Percentiles rank a stretch among this genome's conserved stretches.
Evolutionary conservation across 2,888 invertebrate genomes (phyloP).

Genomic region (Drosophila hamatofila): DNA sequence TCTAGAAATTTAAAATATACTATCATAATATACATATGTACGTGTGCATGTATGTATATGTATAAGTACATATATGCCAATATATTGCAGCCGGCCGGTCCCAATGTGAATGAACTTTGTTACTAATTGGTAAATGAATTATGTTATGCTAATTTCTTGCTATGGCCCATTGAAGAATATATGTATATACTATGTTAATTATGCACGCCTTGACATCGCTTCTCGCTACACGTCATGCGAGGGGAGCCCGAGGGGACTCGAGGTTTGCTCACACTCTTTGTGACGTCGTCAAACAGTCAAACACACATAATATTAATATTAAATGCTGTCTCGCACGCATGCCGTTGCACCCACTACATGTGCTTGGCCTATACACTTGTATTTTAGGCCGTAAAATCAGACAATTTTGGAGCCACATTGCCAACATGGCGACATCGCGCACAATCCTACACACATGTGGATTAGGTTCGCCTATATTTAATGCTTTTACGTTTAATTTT

Average conservation of each 20-base stretch:
- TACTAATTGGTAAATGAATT: constrained; percentile 29
- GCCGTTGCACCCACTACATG: constrained; percentile 17
- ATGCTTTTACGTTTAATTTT: constrained; percentile 4
- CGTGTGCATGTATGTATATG: too few relatives aligned
- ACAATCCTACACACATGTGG: constrained; percentile 31
- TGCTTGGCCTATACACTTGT: constrained; percentile 20
- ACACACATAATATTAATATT: background rate
- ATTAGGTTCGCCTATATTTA: background rate
- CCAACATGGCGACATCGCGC: constrained; percentile 73
- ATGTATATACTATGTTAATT: constrained; percentile 15
- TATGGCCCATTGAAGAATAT: constrained; percentile 2
- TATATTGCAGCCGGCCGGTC: constrained; percentile 17
- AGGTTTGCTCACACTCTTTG: constrained; percentile 28
- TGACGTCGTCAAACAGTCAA: constrained; percentile 25
- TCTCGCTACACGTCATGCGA: constrained; percentile 46
- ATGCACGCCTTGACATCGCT: background rate
- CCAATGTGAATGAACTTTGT: constrained; percentile 61
- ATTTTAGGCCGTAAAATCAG: background rate
- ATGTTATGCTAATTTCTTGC: constrained; percentile 46
- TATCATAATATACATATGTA: background rate
- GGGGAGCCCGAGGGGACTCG: background rate
- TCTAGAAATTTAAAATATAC: constrained; percentile 1
- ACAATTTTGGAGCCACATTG: constrained; percentile 34
- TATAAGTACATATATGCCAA: constrained; percentile 4
- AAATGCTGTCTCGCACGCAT: background rate